Conservation (phyloP, 2,113 vertebrate genomes). For the Siniperca knerii region DNA sequence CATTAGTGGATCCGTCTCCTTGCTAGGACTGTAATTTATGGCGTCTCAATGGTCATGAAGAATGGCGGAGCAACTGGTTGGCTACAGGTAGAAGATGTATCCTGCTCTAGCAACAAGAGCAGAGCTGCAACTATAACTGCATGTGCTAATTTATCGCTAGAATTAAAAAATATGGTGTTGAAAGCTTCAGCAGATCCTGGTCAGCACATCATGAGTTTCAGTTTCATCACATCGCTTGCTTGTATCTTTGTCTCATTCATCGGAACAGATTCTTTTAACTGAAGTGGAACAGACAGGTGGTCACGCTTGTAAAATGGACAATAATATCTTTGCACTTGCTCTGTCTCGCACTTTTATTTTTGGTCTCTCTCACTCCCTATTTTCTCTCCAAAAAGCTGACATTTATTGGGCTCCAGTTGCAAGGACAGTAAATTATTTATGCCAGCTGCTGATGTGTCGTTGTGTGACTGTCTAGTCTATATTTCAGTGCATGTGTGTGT, state of each 20-base stretch:
- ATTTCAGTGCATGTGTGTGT: conserved; percentile 1
- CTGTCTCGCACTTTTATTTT: conserved; percentile 47
- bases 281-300: conserved; percentile 38
- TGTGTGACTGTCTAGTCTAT: conserved; percentile 34
- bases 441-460: conserved; percentile 23
- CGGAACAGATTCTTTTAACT: not conserved
- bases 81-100: conserved; percentile 30
- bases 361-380: not conserved
- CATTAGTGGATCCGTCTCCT: conserved; percentile 49
- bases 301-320: conserved; percentile 1
- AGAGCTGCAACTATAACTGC: not conserved
- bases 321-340: not conserved
- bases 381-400: conserved; percentile 34
- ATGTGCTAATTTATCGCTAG: not conserved
- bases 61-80: not conserved
- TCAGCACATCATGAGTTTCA: not conserved
- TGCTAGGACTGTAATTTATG: conserved; percentile 48
- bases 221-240: not conserved
- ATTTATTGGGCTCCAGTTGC: conserved; percentile 43
- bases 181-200: not conserved
- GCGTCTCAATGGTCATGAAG: conserved; percentile 27
- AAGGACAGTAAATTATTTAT: conserved; percentile 61
- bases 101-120: not conserved
- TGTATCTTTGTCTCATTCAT: not conserved
- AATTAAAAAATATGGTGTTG: not conserved